phyloP scores from a whole-genome alignment of 2,797 vertebrate species.

The Takifugu ocellatus region DNA sequence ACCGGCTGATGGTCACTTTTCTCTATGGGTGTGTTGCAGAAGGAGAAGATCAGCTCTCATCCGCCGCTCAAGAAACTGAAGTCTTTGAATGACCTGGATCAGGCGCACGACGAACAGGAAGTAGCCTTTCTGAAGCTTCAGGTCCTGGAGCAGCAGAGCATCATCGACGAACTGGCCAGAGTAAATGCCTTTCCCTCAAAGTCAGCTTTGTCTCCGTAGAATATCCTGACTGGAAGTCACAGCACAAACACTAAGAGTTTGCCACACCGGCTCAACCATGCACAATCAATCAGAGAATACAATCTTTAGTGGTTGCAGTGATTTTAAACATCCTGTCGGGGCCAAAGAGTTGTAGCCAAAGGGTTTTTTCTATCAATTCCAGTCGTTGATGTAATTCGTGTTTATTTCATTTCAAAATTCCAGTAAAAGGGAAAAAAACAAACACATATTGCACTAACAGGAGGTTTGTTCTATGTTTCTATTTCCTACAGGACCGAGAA shows the following conservation, averaged over 20 bases:
- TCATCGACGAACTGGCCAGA: constrained; percentile 97
- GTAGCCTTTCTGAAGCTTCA: constrained; percentile 97
- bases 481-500: constrained; percentile 85
- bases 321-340: too few species aligned
- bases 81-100: constrained; percentile 96
- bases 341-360: too few species aligned
- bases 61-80: constrained; percentile 94
- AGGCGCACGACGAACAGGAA: constrained; percentile 96
- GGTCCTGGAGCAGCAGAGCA: constrained; percentile 96
- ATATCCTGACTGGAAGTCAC: too few species aligned
- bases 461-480: not conserved
- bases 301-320: too few species aligned
- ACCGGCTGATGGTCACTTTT: constrained; percentile 14
- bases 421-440: too few species aligned
- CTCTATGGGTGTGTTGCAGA: constrained; percentile 67
- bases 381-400: too few species aligned
- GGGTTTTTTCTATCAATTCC: too few species aligned
- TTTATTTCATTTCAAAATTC: too few species aligned
- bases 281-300: too few species aligned
- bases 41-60: constrained; percentile 93
- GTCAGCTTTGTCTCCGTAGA: not conserved
- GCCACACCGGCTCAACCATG: too few species aligned
- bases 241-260: too few species aligned
- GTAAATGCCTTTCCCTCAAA: constrained; percentile 61
- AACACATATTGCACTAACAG: too few species aligned